Conservation (phyloP, 2,797 vertebrate species). For the Oryzias sinensis region DNA sequence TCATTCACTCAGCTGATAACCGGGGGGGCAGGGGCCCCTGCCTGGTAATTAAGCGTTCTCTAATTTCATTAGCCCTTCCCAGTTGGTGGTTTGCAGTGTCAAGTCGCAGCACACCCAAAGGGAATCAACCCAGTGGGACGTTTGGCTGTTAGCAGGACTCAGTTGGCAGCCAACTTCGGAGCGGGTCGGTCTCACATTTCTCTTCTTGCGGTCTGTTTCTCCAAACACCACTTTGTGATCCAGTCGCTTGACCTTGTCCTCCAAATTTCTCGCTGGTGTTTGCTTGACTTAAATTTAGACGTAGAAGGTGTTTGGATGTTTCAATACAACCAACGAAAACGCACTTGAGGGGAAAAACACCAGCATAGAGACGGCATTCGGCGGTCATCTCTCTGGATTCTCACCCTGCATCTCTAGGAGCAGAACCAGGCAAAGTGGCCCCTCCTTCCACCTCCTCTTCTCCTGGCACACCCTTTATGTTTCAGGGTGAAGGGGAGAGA, state of each 20-base stretch:
- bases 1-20: slow-evolving; percentile 75
- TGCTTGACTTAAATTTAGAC: slow-evolving; percentile 47
- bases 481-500: slow-evolving; percentile 79
- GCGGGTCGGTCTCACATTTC: slow-evolving; percentile 30
- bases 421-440: slow-evolving; percentile 77
- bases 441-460: slow-evolving; percentile 29
- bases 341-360: slow-evolving; percentile 51
- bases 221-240: slow-evolving; percentile 36
- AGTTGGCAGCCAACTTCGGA: slow-evolving; percentile 44
- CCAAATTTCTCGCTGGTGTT: slow-evolving; percentile 28
- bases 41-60: slow-evolving; percentile 74
- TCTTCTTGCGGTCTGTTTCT: slow-evolving; percentile 24
- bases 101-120: slow-evolving; percentile 66
- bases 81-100: slow-evolving; percentile 71
- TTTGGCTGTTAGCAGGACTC: slow-evolving; percentile 47
- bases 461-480: slow-evolving; percentile 71
- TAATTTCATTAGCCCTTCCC: slow-evolving; percentile 80
- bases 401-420: slow-evolving; percentile 78
- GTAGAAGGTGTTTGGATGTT: slow-evolving; percentile 50
- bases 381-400: slow-evolving; percentile 59
- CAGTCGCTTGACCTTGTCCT: slow-evolving; percentile 33
- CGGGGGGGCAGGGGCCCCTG: slow-evolving; percentile 69
- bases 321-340: slow-evolving; percentile 51
- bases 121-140: slow-evolving; percentile 67
- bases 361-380: slow-evolving; percentile 33